A percentile compares a stretch with the other conserved stretches of the same genome.
These are phyloP conservation scores for Triplophysa tibetana DNA, from an alignment of 2,113 vertebrate genomes.

Conservation along the genomic window DNA sequence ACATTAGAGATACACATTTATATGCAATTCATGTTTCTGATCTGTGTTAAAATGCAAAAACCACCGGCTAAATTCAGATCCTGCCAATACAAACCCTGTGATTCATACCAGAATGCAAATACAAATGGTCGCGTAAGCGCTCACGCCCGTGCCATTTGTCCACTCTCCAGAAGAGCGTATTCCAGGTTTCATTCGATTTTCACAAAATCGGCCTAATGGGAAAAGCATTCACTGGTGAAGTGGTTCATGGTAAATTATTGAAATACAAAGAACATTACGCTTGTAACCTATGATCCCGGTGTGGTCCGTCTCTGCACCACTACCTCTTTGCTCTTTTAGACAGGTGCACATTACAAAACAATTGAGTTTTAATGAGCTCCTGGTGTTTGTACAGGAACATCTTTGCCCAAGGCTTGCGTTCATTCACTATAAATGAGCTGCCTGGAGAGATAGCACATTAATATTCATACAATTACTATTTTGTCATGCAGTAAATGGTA, in stretches of 20 bases:
- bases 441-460: constrained; percentile 70
- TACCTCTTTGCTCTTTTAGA: constrained; percentile 60
- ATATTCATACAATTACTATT: constrained; percentile 72
- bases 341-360: constrained; percentile 71
- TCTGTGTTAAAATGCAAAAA: neutral
- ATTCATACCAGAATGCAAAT: neutral
- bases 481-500: constrained; percentile 61
- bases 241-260: constrained; percentile 28
- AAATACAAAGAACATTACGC: constrained; percentile 44
- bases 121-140: constrained; percentile 10
- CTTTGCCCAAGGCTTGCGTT: constrained; percentile 62
- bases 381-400: constrained; percentile 68
- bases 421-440: constrained; percentile 75
- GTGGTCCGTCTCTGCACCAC: constrained; percentile 24
- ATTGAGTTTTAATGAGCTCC: constrained; percentile 71
- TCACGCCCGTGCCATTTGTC: neutral
- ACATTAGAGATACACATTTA: constrained; percentile 1
- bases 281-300: constrained; percentile 31
- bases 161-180: constrained; percentile 19
- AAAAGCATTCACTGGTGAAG: neutral
- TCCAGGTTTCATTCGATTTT: constrained; percentile 32
- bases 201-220: constrained; percentile 9
- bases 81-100: neutral
- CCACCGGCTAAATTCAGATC: neutral
- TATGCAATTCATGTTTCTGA: neutral